Evolutionary conservation across 2,113 vertebrate genomes (phyloP).

Genomic region (Pandion haliaetus): DNA sequence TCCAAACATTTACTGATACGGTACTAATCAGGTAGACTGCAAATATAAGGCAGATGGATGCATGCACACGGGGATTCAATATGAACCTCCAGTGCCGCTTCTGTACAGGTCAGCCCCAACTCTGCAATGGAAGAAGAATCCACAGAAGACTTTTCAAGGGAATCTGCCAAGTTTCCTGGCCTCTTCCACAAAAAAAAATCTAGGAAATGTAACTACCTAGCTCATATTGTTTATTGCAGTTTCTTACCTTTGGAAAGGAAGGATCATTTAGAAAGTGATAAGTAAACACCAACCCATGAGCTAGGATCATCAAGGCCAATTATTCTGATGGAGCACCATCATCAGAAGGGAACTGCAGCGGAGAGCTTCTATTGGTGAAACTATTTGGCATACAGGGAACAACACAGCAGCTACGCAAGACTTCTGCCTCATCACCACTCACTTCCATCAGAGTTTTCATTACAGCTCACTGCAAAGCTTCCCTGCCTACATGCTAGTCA

Average conservation of each 20-base stretch:
- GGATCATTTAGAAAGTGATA: not conserved
- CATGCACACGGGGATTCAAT: not conserved
- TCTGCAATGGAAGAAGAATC: not conserved
- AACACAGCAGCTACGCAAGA: fast-evolving
- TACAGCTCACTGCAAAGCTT: not conserved
- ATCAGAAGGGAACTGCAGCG: not conserved
- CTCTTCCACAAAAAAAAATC: not conserved
- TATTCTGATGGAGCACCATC: not conserved
- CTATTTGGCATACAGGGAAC: not conserved
- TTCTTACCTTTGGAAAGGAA: not conserved
- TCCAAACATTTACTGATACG: not conserved
- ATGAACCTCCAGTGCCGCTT: not conserved
- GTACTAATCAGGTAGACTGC: not conserved
- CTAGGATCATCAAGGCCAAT: not conserved
- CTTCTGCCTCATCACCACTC: not conserved
- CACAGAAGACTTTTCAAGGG: not conserved
- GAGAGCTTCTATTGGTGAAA: not conserved
- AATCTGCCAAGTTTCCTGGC: not conserved
- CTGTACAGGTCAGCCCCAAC: not conserved
- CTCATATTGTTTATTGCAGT: not conserved
- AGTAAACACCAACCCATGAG: not conserved
- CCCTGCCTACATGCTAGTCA: not conserved
- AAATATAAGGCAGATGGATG: not conserved
- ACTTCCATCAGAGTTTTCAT: not conserved
- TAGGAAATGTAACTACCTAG: not conserved